Percentiles rank a stretch among this genome's conserved stretches.
phyloP scores from a whole-genome alignment of 2,797 vertebrate genomes.

The Anniella stebbinsi region DNA sequence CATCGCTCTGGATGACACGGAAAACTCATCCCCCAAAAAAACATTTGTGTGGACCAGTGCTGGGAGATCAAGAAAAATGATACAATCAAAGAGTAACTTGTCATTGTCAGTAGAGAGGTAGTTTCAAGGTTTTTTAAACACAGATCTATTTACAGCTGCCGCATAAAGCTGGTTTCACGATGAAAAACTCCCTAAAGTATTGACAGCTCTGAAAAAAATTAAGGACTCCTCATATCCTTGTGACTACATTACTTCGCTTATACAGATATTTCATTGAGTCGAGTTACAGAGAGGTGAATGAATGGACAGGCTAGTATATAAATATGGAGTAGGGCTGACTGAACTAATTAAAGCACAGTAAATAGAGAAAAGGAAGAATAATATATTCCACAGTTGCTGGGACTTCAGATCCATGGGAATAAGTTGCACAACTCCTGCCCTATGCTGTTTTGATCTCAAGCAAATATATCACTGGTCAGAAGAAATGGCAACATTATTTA shows the following conservation, averaged over 20 bases:
- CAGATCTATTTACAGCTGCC: neutral
- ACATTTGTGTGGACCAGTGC: neutral
- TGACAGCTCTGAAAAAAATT: neutral
- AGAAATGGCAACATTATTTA: neutral
- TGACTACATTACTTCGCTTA: neutral
- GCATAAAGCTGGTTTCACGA: neutral
- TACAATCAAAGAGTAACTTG: neutral
- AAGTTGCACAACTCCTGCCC: neutral
- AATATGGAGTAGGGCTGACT: neutral
- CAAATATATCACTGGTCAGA: neutral
- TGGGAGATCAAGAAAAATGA: neutral
- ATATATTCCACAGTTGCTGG: neutral
- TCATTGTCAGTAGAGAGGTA: neutral
- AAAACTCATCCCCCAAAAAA: neutral
- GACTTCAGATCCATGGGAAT: neutral
- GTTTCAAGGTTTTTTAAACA: neutral
- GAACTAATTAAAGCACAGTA: slow-evolving; percentile 1
- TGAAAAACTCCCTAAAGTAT: neutral
- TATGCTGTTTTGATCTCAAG: neutral
- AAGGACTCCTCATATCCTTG: neutral
- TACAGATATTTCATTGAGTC: slow-evolving; percentile 1
- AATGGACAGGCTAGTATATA: neutral
- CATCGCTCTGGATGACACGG: neutral
- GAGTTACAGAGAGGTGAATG: slow-evolving; percentile 7
- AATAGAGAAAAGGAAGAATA: neutral